A percentile compares a stretch with the other conserved stretches of the same genome.
Evolutionary conservation across 2,797 vertebrate genomes (phyloP).

Genomic region (Phrynocephalus vlangalii): DNA sequence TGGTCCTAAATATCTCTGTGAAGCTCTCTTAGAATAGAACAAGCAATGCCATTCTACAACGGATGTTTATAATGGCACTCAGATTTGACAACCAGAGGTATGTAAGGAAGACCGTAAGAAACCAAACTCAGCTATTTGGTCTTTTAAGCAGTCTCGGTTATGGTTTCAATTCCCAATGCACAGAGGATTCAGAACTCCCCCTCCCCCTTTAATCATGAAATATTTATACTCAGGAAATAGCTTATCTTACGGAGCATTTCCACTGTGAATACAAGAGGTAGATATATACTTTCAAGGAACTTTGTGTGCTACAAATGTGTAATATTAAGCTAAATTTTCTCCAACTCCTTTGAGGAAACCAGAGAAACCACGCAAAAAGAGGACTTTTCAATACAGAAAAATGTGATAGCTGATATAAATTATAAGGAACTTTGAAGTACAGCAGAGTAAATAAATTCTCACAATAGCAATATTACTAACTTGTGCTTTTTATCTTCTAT

Average conservation of each 20-base stretch:
- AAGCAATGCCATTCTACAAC: accelerated
- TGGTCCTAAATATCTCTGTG: accelerated
- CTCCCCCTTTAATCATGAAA: slow-evolving; percentile 40
- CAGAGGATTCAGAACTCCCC: slow-evolving; percentile 16
- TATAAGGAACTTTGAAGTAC: slow-evolving; percentile 11
- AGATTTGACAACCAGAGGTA: slow-evolving; percentile 12
- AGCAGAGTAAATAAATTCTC: slow-evolving; percentile 44
- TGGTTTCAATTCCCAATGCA: background rate
- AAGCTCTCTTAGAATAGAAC: background rate
- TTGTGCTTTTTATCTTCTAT: slow-evolving; percentile 23
- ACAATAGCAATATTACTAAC: slow-evolving; percentile 41
- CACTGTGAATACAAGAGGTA: slow-evolving; percentile 16
- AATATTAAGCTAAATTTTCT: slow-evolving; percentile 26
- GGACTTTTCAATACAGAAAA: slow-evolving; percentile 46
- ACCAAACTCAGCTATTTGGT: background rate
- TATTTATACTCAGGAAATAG: slow-evolving; percentile 22
- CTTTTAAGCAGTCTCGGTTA: slow-evolving; percentile 23
- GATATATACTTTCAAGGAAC: background rate
- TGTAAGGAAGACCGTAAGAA: background rate
- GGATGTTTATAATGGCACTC: slow-evolving; percentile 7
- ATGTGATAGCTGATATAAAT: slow-evolving; percentile 51
- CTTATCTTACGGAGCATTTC: slow-evolving; percentile 44
- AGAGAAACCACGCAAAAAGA: slow-evolving; percentile 42
- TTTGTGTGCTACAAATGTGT: slow-evolving; percentile 20
- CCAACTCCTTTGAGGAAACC: slow-evolving; percentile 42